Conservation (phyloP, 2,113 vertebrate genomes). For the Bubalus kerabau region DNA sequence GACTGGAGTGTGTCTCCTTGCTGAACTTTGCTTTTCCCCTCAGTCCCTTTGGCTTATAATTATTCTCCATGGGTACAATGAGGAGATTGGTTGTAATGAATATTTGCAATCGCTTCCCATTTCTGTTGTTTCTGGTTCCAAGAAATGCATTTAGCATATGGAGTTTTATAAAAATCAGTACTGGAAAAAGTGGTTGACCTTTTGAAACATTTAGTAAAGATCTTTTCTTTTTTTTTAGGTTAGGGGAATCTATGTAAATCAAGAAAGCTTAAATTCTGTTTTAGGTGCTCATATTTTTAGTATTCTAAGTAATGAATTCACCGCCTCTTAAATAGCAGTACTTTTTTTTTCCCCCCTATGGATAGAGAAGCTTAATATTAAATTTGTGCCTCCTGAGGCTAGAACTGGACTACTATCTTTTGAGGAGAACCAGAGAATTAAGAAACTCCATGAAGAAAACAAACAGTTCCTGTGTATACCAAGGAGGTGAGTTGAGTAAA, state of each 20-base stretch:
- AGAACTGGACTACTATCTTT: slow-evolving; percentile 85
- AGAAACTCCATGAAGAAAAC: slow-evolving; percentile 91
- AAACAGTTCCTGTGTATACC: slow-evolving; percentile 90
- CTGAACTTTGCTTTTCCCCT: background rate
- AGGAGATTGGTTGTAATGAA: background rate
- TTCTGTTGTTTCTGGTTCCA: background rate
- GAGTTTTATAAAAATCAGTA: background rate
- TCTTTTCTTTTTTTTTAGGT: background rate
- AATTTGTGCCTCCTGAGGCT: slow-evolving; percentile 87
- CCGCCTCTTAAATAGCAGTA: background rate
- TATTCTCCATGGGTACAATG: background rate
- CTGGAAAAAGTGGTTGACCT: background rate
- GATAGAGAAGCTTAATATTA: slow-evolving; percentile 94
- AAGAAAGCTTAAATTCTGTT: background rate
- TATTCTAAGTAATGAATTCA: background rate
- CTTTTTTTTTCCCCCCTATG: background rate
- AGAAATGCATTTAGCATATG: background rate
- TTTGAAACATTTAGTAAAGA: background rate
- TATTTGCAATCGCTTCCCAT: background rate
- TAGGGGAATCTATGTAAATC: background rate
- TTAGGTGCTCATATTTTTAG: background rate
- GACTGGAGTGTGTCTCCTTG: background rate
- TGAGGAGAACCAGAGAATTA: slow-evolving; percentile 86
- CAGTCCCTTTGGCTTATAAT: background rate
- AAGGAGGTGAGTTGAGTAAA: slow-evolving; percentile 80